Base-by-base conservation (phyloP, 2,797 vertebrate genomes). In the Semaprochilodus insignis region DNA sequence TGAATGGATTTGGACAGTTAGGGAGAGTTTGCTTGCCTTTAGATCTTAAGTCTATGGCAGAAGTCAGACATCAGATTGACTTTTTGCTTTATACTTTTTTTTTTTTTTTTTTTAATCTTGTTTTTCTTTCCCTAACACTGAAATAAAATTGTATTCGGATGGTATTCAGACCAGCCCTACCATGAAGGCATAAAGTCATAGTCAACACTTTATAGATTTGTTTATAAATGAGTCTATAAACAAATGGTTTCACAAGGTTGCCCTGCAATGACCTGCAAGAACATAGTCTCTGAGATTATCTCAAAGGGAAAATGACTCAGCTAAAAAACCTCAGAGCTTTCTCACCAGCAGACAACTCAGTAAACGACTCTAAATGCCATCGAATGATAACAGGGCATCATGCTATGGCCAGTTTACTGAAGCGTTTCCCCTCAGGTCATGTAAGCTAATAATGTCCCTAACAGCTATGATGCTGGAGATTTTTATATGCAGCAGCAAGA, bases 401-500 rank as follows among this genome's bases (percentile, higher is more conserved):
- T 2, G 36, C 80, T n/a, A 63, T 34, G 6, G 10, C 60, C 21
- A 23, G 81, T 87, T 75, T 21, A 15, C 82, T 82, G 81, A 76
- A 72, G 57, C 74, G 11, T 59, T 87, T 71, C 65, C 83, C 81
- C 59, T 48, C 25, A 60, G 81, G 62, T 83, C 51, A 73, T 36
- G 85, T 82, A 85, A 84, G 73, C 16, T 34, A 36, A 52, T 80
- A 27, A 65, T 73, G 74, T 62, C 23, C 75, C 78, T 71, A 60
- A 23, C 57, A 69, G 74, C 44, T 3, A 19, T 16, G 59, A 63
- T 52, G 54, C 75, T 69, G 78, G 70, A 82, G 69, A 69, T 88
- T 87, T 88, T 54, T 60, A 66, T 81, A 83, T 77, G 73, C 44
- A 40, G 72, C 77, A 79, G 76, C 72, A 63, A 76, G 60, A 13